phyloP scores from a whole-genome alignment of 2,888 invertebrate genomes.

The Drosophila rellima region DNA sequence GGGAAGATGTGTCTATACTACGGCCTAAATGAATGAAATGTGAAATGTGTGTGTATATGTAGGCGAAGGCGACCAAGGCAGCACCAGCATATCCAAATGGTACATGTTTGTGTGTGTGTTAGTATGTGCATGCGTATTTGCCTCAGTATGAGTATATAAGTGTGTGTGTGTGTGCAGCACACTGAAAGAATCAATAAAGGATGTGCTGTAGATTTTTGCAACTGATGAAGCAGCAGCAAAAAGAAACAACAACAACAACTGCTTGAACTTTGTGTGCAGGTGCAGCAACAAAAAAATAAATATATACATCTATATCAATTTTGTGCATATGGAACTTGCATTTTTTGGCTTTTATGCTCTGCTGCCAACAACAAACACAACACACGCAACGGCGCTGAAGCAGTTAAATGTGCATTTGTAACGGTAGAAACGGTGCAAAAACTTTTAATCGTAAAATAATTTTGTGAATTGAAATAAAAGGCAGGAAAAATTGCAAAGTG shows the following conservation, averaged over 20 bases:
- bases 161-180: slow-evolving; percentile 44
- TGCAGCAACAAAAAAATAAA: slow-evolving; percentile 17
- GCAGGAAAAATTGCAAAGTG: slow-evolving; percentile 17
- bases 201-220: slow-evolving; percentile 75
- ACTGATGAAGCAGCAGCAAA: slow-evolving; percentile 44
- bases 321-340: slow-evolving; percentile 2
- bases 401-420: slow-evolving; percentile 31
- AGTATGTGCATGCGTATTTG: slow-evolving; percentile 32
- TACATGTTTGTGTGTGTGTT: slow-evolving; percentile 21
- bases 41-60: slow-evolving; percentile 49
- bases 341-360: not conserved
- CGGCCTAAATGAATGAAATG: slow-evolving; percentile 74
- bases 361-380: slow-evolving; percentile 1
- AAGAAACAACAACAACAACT: slow-evolving; percentile 34
- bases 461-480: slow-evolving; percentile 11
- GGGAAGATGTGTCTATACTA: slow-evolving; percentile 78
- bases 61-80: slow-evolving; percentile 44
- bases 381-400: slow-evolving; percentile 2
- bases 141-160: slow-evolving; percentile 15
- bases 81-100: slow-evolving; percentile 38
- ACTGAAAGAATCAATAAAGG: slow-evolving; percentile 83
- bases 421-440: slow-evolving; percentile 28
- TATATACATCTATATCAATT: not conserved
- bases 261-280: slow-evolving; percentile 21
- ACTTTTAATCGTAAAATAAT: not conserved